These are phyloP conservation scores for Leontopithecus rosalia DNA, from an alignment of 2,797 vertebrate species.

Conservation along the genomic window DNA sequence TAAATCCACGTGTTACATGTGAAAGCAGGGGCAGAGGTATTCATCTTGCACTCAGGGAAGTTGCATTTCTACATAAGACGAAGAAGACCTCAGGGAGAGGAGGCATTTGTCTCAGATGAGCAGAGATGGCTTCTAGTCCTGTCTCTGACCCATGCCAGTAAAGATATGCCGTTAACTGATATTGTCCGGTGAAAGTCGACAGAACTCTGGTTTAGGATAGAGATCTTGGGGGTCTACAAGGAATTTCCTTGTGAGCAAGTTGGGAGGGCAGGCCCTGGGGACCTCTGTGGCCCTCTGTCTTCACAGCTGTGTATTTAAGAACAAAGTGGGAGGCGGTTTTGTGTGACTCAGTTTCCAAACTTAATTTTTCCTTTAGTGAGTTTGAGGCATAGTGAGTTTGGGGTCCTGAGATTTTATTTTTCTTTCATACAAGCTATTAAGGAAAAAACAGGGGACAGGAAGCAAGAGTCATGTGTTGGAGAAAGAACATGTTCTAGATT, in stretches of 20 bases:
- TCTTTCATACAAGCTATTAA: not conserved
- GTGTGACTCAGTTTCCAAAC: not conserved
- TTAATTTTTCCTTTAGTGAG: not conserved
- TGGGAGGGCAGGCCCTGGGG: not conserved
- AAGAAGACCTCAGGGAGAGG: not conserved
- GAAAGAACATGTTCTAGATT: not conserved
- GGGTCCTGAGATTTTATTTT: not conserved
- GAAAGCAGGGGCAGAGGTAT: not conserved
- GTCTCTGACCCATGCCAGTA: not conserved
- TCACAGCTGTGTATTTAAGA: not conserved
- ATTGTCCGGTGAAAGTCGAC: not conserved
- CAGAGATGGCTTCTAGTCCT: not conserved
- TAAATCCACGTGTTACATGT: not conserved
- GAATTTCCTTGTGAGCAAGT: not conserved
- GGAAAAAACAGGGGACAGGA: not conserved
- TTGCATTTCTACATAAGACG: not conserved
- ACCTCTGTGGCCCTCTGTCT: not conserved
- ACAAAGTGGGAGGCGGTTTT: not conserved
- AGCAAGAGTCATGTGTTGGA: not conserved
- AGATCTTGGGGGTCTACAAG: not conserved
- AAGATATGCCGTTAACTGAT: not conserved
- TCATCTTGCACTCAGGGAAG: not conserved
- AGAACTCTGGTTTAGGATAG: not conserved
- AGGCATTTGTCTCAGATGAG: not conserved
- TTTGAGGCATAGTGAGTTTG: not conserved